A percentile compares a stretch with the other conserved stretches of the same genome.
Conservation (phyloP, 2,113 vertebrate species). For the Saguinus midas region DNA sequence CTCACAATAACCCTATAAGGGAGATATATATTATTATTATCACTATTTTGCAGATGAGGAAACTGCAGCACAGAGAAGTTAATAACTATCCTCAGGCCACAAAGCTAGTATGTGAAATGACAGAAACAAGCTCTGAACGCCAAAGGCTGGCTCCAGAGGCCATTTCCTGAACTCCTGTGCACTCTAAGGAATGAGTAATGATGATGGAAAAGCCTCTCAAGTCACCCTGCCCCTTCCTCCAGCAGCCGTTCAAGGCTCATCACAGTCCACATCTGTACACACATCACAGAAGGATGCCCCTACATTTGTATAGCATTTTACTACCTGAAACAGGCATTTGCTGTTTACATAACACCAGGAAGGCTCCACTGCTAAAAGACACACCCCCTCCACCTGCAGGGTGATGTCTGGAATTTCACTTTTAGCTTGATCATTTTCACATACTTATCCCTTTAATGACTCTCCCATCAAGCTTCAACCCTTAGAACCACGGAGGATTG, state of each 20-base stretch:
- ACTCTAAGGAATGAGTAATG: background rate
- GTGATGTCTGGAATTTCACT: background rate
- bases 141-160: background rate
- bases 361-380: background rate
- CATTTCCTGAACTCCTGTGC: background rate
- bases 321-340: background rate
- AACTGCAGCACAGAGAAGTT: background rate
- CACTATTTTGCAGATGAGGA: background rate
- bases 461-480: background rate
- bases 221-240: background rate
- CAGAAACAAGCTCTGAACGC: background rate
- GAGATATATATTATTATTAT: background rate
- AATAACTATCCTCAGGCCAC: background rate
- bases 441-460: background rate
- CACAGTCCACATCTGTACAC: background rate
- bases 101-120: background rate
- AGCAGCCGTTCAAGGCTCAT: background rate
- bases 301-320: accelerated
- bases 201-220: accelerated
- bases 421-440: background rate
- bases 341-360: too few species aligned
- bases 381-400: accelerated
- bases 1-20: background rate
- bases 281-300: accelerated
- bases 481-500: background rate